Evolutionary conservation across 2,888 invertebrate species (phyloP).

Genomic region (Drosophila prostipennis): DNA sequence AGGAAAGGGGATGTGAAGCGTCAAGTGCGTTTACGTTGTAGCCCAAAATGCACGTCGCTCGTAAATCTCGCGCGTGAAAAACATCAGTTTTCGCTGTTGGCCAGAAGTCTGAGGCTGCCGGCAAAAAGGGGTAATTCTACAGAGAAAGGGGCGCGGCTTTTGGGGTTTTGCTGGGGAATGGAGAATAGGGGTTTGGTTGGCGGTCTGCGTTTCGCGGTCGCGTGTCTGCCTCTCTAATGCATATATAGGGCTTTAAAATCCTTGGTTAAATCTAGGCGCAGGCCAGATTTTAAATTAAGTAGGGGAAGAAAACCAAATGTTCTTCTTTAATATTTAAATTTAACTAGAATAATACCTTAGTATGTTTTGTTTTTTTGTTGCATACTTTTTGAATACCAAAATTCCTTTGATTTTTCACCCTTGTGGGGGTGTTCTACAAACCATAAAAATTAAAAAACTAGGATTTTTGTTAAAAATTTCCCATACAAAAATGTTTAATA

Average conservation of each 20-base stretch:
- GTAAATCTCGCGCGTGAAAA: slow-evolving; percentile 76
- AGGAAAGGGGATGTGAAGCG: slow-evolving; percentile 10
- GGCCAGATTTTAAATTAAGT: slow-evolving; percentile 5
- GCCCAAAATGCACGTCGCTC: slow-evolving; percentile 71
- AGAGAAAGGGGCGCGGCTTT: slow-evolving; percentile 1
- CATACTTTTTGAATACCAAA: too few relatives aligned
- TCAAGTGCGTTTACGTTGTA: slow-evolving; percentile 72
- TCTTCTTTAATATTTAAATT: too few relatives aligned
- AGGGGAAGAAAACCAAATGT: not conserved
- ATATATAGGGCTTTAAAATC: slow-evolving; percentile 49
- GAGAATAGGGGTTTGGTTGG: slow-evolving; percentile 13
- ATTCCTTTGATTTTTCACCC: too few relatives aligned
- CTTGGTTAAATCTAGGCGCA: slow-evolving; percentile 44
- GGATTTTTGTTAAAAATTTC: too few relatives aligned
- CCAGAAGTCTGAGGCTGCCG: slow-evolving; percentile 29
- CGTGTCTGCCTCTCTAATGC: slow-evolving; percentile 38
- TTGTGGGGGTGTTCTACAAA: too few relatives aligned
- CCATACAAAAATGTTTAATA: not conserved
- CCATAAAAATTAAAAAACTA: too few relatives aligned
- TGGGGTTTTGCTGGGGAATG: not conserved
- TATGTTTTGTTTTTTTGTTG: too few relatives aligned
- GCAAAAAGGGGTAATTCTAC: slow-evolving; percentile 16
- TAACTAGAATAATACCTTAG: too few relatives aligned
- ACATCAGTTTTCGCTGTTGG: slow-evolving; percentile 67
- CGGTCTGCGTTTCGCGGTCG: slow-evolving; percentile 37